Evolutionary conservation across 1,140 invertebrate genomes (phyloP), one percentile per base, ranked within the genome.

Genomic region (Camponotus pennsylvanicus): DNA sequence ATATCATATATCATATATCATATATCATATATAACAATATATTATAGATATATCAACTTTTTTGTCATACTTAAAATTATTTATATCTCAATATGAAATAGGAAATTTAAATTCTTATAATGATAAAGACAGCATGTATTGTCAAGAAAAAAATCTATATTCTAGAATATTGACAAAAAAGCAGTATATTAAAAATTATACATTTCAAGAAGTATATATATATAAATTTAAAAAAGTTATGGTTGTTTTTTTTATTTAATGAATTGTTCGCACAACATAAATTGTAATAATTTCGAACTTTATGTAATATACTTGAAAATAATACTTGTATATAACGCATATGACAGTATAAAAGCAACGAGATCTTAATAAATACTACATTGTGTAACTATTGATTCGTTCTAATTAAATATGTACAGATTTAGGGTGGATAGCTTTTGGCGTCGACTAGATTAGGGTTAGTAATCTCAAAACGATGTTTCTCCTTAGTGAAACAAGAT

Each of bases 331-430:
- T 75, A 75, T 37, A 9, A 40, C 6, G 42, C 4, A 8, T 15
- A 63, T 34, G 3, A 27, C 40, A 21, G 45, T 71, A 27, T 27
- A 70, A 70, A 40, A 70, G 57, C 37, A 8, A 40, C 66, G 9
- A 34, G 15, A 37, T 1, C 21, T 61, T 59, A 71, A 67, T 55
- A 27, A n/a, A 61, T 11, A 78, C 71, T 59, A 75, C 69, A 88
- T 88, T 70, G 61, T 59, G 69, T 57, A 70, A 37, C 37, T 87
- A 91, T 91, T 89, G 84, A 87, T 45, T 67, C 71, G 88, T 88
- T 88, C 61, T 59, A 71, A 85, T 89, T 90, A 88, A 75, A 61
- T 82, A 71, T 1, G 8, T 27, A 6, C 27, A 4, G 37, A 82
- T 63, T 85, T 71, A 55, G 40, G 79, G 82, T 13, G 37, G 40